Evolutionary conservation across 2,113 vertebrate genomes (phyloP).

Genomic region (Megaceryle maxima): DNA sequence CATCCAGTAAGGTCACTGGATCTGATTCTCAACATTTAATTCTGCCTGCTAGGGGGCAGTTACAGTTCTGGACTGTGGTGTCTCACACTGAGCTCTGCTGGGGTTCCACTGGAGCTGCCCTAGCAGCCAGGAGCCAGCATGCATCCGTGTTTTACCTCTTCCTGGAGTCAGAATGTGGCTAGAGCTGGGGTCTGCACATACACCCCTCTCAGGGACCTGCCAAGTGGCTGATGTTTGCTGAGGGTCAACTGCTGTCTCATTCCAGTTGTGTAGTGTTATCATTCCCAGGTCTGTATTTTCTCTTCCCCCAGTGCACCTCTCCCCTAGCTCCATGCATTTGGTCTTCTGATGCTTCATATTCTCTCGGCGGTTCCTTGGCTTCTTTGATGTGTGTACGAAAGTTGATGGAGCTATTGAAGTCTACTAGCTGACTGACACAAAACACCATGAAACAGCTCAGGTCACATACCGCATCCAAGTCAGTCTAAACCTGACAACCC

Average conservation of each 20-base stretch:
- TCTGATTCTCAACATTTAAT: not conserved
- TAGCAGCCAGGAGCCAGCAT: not conserved
- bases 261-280: not conserved
- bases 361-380: not conserved
- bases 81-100: not conserved
- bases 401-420: not conserved
- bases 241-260: not conserved
- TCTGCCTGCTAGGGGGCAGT: not conserved
- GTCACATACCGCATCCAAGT: not conserved
- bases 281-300: not conserved
- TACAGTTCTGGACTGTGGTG: not conserved
- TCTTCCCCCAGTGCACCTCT: not conserved
- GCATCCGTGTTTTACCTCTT: not conserved
- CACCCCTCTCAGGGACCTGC: not conserved
- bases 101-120: not conserved
- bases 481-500: not conserved
- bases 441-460: not conserved
- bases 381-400: not conserved
- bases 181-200: accelerated
- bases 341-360: not conserved
- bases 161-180: not conserved
- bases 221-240: not conserved
- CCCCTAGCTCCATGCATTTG: not conserved
- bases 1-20: not conserved
- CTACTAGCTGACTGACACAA: not conserved